phyloP scores from a whole-genome alignment of 2,888 invertebrate species.

The Tipula vernalis region DNA sequence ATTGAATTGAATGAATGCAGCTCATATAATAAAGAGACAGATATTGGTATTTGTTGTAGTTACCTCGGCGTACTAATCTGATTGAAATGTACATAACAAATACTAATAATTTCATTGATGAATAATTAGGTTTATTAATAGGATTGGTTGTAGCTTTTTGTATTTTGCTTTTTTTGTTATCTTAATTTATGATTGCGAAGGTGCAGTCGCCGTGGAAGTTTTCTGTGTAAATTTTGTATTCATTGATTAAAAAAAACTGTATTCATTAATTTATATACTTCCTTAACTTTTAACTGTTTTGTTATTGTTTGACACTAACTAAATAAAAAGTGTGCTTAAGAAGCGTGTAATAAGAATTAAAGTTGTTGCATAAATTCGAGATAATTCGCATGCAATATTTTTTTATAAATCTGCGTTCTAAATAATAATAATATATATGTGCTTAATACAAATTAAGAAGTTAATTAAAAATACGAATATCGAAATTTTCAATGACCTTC shows the following conservation, averaged over 20 bases:
- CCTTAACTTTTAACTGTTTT: background rate
- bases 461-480: too few species aligned
- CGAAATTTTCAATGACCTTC: too few species aligned
- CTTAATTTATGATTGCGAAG: background rate
- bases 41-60: background rate
- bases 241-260: background rate
- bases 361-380: too few species aligned
- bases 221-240: background rate
- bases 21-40: background rate
- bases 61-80: background rate
- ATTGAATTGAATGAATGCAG: background rate
- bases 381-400: too few species aligned
- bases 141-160: background rate
- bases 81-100: slow-evolving; percentile 4
- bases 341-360: too few species aligned
- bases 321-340: too few species aligned
- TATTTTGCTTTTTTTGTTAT: background rate
- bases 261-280: background rate
- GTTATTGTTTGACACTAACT: background rate
- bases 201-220: background rate
- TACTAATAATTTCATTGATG: background rate
- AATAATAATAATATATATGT: too few species aligned
- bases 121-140: background rate
- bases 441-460: too few species aligned
- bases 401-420: too few species aligned